A percentile compares a stretch with the other conserved stretches of the same genome.
phyloP scores from a whole-genome alignment of 1,140 invertebrate species.

The Sycophila sp. region DNA sequence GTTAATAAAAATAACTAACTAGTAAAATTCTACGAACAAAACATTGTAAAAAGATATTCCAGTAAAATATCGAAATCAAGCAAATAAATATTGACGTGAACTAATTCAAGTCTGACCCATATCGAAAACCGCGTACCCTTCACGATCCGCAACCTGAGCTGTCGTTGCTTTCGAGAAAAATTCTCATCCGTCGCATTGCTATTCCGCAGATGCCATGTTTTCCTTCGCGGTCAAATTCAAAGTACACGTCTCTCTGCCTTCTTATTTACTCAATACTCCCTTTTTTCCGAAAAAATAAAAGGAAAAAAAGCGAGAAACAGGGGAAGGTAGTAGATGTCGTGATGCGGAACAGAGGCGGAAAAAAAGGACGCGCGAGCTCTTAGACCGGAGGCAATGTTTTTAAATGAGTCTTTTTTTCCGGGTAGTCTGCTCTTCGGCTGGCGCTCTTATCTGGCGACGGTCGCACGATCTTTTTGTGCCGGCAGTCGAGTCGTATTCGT shows the following conservation, averaged over 20 bases:
- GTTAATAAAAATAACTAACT: too few relatives aligned
- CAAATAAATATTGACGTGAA: too few relatives aligned
- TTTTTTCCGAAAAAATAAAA: neutral
- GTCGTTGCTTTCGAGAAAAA: too few relatives aligned
- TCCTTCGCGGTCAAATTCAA: neutral
- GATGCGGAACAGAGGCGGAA: neutral
- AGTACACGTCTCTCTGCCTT: neutral
- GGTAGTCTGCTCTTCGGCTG: neutral
- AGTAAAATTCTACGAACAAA: too few relatives aligned
- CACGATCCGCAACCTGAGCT: too few relatives aligned
- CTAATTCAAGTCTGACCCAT: too few relatives aligned
- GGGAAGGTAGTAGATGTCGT: too few relatives aligned
- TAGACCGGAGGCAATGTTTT: conserved; percentile 33
- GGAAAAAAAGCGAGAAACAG: neutral
- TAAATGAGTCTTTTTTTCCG: conserved; percentile 34
- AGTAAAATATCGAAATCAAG: too few relatives aligned
- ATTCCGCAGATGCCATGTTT: neutral
- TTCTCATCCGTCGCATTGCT: neutral
- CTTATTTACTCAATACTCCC: neutral
- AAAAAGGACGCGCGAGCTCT: neutral
- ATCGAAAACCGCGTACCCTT: too few relatives aligned
- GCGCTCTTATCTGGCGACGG: conserved; percentile 1
- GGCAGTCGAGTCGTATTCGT: conserved; percentile 7
- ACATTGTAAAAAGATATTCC: too few relatives aligned
- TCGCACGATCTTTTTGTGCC: conserved; percentile 8